phyloP scores from a whole-genome alignment of 1,140 invertebrate species.

The Apis florea region DNA sequence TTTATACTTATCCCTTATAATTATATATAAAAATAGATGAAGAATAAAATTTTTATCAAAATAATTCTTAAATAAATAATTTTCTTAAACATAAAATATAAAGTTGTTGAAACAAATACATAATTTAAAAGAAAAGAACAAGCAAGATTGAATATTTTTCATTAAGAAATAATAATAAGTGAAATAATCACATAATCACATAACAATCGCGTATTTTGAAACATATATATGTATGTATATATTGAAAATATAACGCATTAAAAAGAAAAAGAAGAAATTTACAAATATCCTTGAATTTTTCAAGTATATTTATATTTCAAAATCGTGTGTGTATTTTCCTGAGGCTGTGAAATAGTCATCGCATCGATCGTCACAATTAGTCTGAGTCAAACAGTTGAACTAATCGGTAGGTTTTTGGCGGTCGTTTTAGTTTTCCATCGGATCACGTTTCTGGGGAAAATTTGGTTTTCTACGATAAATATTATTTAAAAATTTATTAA shows the following conservation, averaged over 20 bases:
- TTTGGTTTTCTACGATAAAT: not conserved
- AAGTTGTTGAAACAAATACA: not conserved
- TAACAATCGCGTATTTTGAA: too few relatives aligned
- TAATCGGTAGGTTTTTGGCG: not conserved
- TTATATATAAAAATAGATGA: not conserved
- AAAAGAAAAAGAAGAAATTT: not conserved
- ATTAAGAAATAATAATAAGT: not conserved
- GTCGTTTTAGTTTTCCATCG: not conserved
- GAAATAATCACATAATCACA: not conserved
- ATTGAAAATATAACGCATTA: too few relatives aligned
- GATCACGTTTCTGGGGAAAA: not conserved
- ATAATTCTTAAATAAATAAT: not conserved
- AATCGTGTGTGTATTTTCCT: not conserved
- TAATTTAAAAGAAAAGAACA: not conserved
- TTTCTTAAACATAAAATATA: not conserved
- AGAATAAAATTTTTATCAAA: not conserved
- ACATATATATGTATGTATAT: too few relatives aligned
- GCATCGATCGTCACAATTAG: conserved; percentile 17
- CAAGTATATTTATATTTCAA: conserved; percentile 1
- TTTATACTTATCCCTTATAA: not conserved
- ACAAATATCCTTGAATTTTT: not conserved
- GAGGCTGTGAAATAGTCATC: conserved; percentile 1
- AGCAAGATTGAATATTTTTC: not conserved
- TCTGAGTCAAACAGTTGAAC: conserved; percentile 24
- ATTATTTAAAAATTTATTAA: not conserved